Percentiles rank a stretch among this genome's conserved stretches.
Evolutionary conservation across 2,888 invertebrate species (phyloP).

Genomic region (Agriopis leucophaearia): DNA sequence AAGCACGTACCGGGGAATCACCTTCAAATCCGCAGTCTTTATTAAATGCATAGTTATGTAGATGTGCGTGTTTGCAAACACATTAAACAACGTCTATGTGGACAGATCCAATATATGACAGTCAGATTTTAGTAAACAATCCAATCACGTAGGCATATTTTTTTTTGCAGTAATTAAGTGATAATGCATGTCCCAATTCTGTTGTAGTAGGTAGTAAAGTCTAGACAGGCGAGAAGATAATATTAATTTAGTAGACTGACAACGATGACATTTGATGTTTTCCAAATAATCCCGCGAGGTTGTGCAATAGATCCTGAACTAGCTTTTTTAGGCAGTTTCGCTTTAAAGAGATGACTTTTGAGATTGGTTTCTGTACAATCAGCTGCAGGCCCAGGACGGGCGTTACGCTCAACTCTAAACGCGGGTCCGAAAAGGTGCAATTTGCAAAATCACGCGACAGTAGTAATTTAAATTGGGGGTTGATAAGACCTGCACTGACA

Average conservation of each 20-base stretch:
- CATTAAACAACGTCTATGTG: constrained; percentile 2
- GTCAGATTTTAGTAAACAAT: not conserved
- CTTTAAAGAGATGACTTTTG: no score
- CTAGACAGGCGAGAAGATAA: not conserved
- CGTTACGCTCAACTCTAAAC: no score
- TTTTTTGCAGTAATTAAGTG: not conserved
- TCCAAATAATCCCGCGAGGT: no score
- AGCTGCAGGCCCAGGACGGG: no score
- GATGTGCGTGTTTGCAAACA: not conserved
- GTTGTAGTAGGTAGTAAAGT: not conserved
- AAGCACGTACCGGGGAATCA: constrained; percentile 7
- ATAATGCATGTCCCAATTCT: not conserved
- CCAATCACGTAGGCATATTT: not conserved
- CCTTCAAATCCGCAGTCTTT: not conserved
- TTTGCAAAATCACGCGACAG: no score
- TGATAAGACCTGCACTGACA: no score
- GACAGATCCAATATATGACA: constrained; percentile 7
- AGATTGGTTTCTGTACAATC: no score
- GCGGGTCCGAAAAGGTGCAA: no score
- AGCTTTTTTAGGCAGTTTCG: no score
- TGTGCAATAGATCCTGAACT: no score
- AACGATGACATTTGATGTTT: not conserved
- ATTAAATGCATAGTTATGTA: constrained; percentile 7
- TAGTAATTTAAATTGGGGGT: no score
- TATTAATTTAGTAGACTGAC: not conserved